Evolutionary conservation across 2,113 vertebrate species (phyloP), one percentile per base, ranked within the genome.

Genomic region (Hassar affinis): DNA sequence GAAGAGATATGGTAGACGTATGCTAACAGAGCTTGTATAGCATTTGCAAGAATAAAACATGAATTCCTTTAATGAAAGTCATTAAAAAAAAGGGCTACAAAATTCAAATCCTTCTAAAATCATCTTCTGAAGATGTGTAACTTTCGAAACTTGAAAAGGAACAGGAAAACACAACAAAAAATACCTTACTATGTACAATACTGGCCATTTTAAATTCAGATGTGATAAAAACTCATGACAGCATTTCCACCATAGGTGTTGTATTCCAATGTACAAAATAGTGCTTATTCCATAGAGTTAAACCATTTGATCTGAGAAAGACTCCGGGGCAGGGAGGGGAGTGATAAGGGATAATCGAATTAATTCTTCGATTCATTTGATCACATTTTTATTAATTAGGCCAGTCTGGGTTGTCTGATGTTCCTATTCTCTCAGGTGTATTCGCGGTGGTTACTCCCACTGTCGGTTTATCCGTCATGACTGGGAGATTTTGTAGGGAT

Each of bases 371-470:
- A 56, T 78, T 57, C 25, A 11, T 57, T n/a, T 12, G 4, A 76
- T 25, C 45, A 42, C 25, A 78, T n/a, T 71, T 71, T 88, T 66
- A 83, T 79, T 87, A 82, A 81, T 84, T 86, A 84, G 86, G 84
- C 84, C 88, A 80, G 81, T 80, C 89, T 84, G 68, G 14, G 38
- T 80, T 87, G 79, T 92, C 87, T 76, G 88, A 35, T 47, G 61
- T 68, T 80, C 47, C 17, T 6, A 25, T 78, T 85, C 25, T 59
- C 59, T 69, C 62, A 81, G 93, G 91, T 45, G n/a, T 35, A 87
- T 90, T 94, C 79, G 86, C 90, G 88, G 86, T 94, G 85, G 91
- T 90, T 74, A 94, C 89, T 62, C 90, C 82, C 89, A 93, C 86
- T 87, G 94, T 91, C 45, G 92, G 86, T 66, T 93, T 90, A 81